Base-by-base conservation (phyloP, 2,888 invertebrate species). In the Oegoconia quadripuncta region DNA sequence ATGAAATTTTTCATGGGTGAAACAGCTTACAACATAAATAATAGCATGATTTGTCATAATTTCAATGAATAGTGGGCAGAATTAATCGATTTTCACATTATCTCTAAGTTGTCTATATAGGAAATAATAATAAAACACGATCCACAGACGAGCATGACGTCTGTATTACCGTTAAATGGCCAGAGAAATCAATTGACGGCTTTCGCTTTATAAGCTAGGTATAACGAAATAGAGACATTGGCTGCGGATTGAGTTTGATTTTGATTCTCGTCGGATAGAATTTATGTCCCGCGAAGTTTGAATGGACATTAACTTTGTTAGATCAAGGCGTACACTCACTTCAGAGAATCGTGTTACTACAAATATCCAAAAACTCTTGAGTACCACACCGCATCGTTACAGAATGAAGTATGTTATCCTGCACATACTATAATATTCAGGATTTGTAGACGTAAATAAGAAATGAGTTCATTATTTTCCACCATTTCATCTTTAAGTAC, bases 251-350 rank as follows among this genome's bases (percentile, higher is more conserved):
- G 44, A 62, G 61, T 69, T 70, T 55, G 59, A 59, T 61, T 69
- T n/a, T n/a, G n/a, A n/a, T n/a, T 64, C 61, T 63, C 55, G 54
- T 64, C 58, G 56, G 63, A 64, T 66, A 57, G 61, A 67, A 64
- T 72, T 72, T 63, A 62, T 61, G 59, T 64, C 64, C 46, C 56
- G 59, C 61, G 52, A 66, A 70, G 67, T 74, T 71, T 65, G 63
- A 69, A 69, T 70, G 61, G 65, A 66, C 66, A 57, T 60, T 70
- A 72, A 68, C 60, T 69, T 65, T 64, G 66, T 71, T 72, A 63
- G 25, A 22, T 20, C 22, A 29, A 31, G 26, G 30, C 31, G 31
- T 13, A 17, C 4, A 16, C 8, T 25, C 20, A 4, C 25, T 17
- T 11, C 26, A 6, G 33, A 34, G 16, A 23, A 25, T n/a, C n/a